phyloP scores from a whole-genome alignment of 2,113 vertebrate genomes.

The Crotophaga sulcirostris region DNA sequence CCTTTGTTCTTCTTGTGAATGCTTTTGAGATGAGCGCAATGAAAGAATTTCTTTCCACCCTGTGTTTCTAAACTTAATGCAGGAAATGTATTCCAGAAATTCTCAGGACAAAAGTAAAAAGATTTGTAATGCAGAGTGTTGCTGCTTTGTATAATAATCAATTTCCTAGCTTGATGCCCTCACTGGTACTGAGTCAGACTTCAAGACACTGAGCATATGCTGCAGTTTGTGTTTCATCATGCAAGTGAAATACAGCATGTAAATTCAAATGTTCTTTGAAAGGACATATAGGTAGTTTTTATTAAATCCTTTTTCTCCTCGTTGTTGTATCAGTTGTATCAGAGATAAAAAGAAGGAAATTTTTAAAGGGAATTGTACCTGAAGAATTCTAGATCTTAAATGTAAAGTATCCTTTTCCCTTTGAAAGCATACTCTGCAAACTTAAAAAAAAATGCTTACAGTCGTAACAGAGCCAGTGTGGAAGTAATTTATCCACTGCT shows the following conservation, averaged over 20 bases:
- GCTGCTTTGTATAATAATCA: background rate
- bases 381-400: background rate
- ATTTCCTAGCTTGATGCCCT: background rate
- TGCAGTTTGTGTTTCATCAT: background rate
- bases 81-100: background rate
- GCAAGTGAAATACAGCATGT: background rate
- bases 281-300: background rate
- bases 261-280: constrained; percentile 6
- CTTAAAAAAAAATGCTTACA: background rate
- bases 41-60: background rate
- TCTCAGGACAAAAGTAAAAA: background rate
- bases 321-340: background rate
- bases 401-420: background rate
- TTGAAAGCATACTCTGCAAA: background rate
- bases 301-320: background rate
- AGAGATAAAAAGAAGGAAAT: background rate
- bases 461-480: background rate
- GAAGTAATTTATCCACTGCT: background rate
- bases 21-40: background rate
- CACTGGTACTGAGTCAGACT: background rate
- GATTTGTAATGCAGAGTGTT: background rate
- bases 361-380: background rate
- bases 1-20: background rate
- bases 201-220: background rate
- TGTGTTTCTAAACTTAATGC: background rate